These are phyloP conservation scores for Salmo trutta DNA, from an alignment of 2,797 vertebrate species.

Conservation along the genomic window DNA sequence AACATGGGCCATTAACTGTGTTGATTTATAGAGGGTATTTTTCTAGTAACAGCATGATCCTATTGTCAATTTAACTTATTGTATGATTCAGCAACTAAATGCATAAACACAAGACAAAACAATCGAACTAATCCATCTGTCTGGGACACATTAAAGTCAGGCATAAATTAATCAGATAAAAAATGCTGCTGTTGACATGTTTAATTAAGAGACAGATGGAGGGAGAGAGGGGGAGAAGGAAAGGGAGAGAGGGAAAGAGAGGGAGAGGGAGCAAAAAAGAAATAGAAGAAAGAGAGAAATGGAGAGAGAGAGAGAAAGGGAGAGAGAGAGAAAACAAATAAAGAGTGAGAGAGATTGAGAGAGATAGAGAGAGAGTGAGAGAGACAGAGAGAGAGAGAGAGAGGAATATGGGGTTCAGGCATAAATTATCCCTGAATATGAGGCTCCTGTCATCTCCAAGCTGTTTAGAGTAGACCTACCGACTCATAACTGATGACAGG, in stretches of 20 bases:
- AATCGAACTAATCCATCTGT: slow-evolving; percentile 5
- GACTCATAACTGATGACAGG: slow-evolving; percentile 64
- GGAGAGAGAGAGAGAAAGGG: too few species aligned
- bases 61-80: not conserved
- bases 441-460: slow-evolving; percentile 62
- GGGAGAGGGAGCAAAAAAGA: slow-evolving; percentile 8
- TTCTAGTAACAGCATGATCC: not conserved
- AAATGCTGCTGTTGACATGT: slow-evolving; percentile 40
- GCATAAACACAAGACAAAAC: slow-evolving; percentile 27
- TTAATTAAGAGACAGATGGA: slow-evolving; percentile 40
- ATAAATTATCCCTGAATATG: slow-evolving; percentile 65
- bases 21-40: not conserved
- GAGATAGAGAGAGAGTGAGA: not conserved
- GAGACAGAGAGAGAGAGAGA: slow-evolving; percentile 9
- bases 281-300: not conserved
- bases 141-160: slow-evolving; percentile 27
- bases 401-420: slow-evolving; percentile 62
- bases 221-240: not conserved
- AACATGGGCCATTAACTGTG: not conserved
- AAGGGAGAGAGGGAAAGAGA: not conserved
- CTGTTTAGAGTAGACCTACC: slow-evolving; percentile 46
- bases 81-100: slow-evolving; percentile 28
- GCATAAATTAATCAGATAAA: slow-evolving; percentile 52
- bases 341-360: too few species aligned
- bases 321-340: too few species aligned